Percentiles rank a stretch among this genome's conserved stretches.
Conservation (phyloP, 2,113 vertebrate species). For the Rissa tridactyla region DNA sequence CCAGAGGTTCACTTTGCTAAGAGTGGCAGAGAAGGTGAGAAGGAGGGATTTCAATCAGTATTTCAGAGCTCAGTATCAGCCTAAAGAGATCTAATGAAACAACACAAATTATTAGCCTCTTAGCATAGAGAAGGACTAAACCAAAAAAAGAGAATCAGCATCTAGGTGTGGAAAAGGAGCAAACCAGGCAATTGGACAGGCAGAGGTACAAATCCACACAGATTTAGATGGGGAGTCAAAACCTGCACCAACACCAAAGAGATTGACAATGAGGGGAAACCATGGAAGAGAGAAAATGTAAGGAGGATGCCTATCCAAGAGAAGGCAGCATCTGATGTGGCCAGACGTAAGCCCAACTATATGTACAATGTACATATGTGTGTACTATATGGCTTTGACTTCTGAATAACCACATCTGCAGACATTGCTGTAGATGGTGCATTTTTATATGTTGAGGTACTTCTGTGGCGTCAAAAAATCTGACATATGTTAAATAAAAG, state of each 20-base stretch:
- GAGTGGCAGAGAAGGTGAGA: neutral
- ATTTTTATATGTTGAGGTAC: neutral
- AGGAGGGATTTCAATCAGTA: neutral
- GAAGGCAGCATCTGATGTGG: neutral
- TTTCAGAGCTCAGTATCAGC: neutral
- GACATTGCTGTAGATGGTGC: neutral
- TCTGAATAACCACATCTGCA: neutral
- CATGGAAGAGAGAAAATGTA: neutral
- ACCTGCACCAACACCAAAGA: neutral
- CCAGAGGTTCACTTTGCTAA: neutral
- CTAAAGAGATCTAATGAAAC: neutral
- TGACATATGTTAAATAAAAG: neutral
- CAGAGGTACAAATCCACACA: neutral
- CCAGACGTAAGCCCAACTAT: neutral
- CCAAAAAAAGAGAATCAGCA: neutral
- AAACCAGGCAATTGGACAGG: neutral
- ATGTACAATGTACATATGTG: neutral
- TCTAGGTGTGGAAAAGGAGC: neutral
- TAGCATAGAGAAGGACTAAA: neutral
- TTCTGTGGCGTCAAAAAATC: neutral
- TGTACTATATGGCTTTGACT: neutral
- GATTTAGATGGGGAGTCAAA: neutral
- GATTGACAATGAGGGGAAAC: rapidly evolving
- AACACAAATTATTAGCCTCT: neutral
- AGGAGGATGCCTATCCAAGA: neutral